Conservation (phyloP, 1,140 invertebrate genomes). For the Drepana arcuata region DNA sequence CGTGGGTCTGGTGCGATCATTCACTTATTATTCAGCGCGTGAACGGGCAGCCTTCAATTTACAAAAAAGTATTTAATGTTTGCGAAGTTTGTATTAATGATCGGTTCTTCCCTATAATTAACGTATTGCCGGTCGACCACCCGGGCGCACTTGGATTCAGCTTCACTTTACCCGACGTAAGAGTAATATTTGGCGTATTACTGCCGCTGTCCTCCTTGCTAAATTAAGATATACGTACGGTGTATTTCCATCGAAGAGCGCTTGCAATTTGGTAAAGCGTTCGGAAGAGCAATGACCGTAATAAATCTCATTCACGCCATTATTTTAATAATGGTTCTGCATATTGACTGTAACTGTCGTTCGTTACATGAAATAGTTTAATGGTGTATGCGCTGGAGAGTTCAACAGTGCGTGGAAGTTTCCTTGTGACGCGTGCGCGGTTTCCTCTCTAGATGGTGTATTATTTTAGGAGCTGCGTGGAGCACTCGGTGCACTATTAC, state of each 20-base stretch:
- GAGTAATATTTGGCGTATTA: slow-evolving; percentile 38
- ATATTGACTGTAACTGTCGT: slow-evolving; percentile 13
- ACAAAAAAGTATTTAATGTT: slow-evolving; percentile 60
- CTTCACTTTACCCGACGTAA: slow-evolving; percentile 38
- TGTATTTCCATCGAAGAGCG: neutral
- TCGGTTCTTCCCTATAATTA: slow-evolving; percentile 57
- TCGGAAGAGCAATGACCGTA: slow-evolving; percentile 23
- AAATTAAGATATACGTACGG: slow-evolving; percentile 49
- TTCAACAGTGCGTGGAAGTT: slow-evolving; percentile 10
- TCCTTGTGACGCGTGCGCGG: no score
- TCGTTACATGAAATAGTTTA: no score
- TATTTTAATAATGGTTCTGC: slow-evolving; percentile 31
- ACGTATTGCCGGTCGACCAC: slow-evolving; percentile 39
- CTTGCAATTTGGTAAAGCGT: slow-evolving; percentile 28
- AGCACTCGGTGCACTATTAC: slow-evolving; percentile 57
- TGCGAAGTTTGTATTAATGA: slow-evolving; percentile 58
- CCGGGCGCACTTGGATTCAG: slow-evolving; percentile 32
- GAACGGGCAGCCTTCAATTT: slow-evolving; percentile 45
- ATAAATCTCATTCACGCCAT: slow-evolving; percentile 31
- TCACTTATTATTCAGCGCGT: slow-evolving; percentile 53
- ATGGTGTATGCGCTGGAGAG: no score
- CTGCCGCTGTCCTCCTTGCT: slow-evolving; percentile 28
- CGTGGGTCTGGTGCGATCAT: slow-evolving; percentile 23
- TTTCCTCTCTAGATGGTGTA: slow-evolving; percentile 19
- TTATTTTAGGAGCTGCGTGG: slow-evolving; percentile 58